Evolutionary conservation across 2,888 invertebrate genomes (phyloP), one percentile per base, ranked within the genome.

Genomic region (Nymphalis urticae): DNA sequence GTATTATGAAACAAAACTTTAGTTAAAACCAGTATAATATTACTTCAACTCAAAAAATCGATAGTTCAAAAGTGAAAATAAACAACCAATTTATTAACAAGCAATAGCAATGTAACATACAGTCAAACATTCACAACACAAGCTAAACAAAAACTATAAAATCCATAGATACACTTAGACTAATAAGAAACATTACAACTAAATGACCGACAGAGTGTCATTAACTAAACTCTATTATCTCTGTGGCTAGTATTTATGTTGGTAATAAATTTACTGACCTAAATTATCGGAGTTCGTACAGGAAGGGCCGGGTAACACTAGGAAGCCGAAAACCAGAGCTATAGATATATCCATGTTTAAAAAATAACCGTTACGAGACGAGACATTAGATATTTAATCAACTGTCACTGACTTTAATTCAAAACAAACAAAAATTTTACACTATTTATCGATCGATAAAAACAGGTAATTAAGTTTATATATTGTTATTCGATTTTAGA

Each of bases 261-360:
- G 54, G 67, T 59, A 66, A 72, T 70, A 68, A 70, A 72, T 75
- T 61, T 69, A 78, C 79, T 70, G 75, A 92, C 92, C 92, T 83
- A 91, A 85, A 82, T 89, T 90, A 88, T 92, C 92, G 70, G 90
- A 87, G 83, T 86, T 88, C 76, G 84, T 86, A 79, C 86, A 85
- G 79, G 89, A 89, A 79, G 88, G 89, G 70, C 85, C 83, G 76
- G 85, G 84, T 71, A 88, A 76, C 66, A 80, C 77, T 81, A 91
- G 83, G 80, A 88, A 82, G 68, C 82, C 82, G 76, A 84, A 81
- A 77, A 86, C 78, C 73, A 84, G 68, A 72, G 75, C 75, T 60
- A 76, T 62, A 42, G 66, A 64, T 62, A 64, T 70, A 71, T 76
- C 72, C 71, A 74, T 75, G 60, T 68, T 64, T 58, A 27, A 56